A percentile compares a stretch with the other conserved stretches of the same genome.
phyloP scores from a whole-genome alignment of 2,113 vertebrate genomes.

The Salminus brasiliensis region DNA sequence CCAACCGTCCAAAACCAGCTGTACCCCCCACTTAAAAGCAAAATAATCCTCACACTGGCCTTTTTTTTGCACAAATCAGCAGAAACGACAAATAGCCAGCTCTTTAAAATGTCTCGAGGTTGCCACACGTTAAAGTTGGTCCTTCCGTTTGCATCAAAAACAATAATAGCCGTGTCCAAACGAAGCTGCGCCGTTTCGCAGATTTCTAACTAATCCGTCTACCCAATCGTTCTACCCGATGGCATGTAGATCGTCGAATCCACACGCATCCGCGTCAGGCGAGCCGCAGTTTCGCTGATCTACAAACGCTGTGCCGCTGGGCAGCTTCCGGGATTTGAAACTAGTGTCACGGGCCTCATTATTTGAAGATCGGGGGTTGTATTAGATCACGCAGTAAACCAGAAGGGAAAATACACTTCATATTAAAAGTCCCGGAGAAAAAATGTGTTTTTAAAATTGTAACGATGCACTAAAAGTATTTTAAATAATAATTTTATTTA shows the following conservation, averaged over 20 bases:
- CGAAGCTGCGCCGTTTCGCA: background rate
- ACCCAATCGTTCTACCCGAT: background rate
- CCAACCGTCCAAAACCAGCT: background rate
- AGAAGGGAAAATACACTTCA: too few species aligned
- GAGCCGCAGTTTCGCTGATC: background rate
- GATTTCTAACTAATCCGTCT: background rate
- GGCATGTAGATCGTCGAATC: background rate
- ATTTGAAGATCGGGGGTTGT: background rate
- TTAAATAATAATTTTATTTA: too few species aligned
- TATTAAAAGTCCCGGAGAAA: too few species aligned
- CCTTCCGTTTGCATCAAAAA: conserved; percentile 12
- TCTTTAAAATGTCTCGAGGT: background rate
- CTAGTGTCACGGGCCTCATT: background rate
- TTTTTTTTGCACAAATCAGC: background rate
- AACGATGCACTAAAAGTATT: too few species aligned
- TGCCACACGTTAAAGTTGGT: conserved; percentile 12
- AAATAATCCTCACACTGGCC: background rate
- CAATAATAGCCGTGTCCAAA: background rate
- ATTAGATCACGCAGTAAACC: background rate
- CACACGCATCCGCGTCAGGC: background rate
- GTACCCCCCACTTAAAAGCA: background rate
- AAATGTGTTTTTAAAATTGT: too few species aligned
- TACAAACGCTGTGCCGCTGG: background rate
- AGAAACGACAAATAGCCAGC: background rate
- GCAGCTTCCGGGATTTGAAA: background rate